A percentile compares a stretch with the other conserved stretches of the same genome.
phyloP scores from a whole-genome alignment of 2,113 vertebrate species.

The Oreochromis aureus region DNA sequence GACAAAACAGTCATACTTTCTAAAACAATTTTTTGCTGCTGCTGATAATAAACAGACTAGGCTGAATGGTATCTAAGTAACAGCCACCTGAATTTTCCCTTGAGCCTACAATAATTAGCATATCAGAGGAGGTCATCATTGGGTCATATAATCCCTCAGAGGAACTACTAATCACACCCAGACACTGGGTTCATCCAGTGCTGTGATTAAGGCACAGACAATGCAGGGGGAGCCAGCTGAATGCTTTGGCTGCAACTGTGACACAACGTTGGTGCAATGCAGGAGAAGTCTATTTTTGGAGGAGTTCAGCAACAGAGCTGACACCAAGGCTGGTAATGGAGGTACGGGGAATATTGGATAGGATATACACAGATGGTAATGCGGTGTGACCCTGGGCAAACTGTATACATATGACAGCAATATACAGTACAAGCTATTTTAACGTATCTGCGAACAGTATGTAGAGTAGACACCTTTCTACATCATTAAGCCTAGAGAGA shows the following conservation, averaged over 20 bases:
- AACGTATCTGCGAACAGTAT: background rate
- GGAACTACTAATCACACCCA: constrained; percentile 50
- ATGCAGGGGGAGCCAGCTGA: constrained; percentile 36
- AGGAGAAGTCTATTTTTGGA: constrained; percentile 70
- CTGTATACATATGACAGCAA: background rate
- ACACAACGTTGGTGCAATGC: constrained; percentile 69
- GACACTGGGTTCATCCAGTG: constrained; percentile 25
- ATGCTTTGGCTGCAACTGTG: constrained; percentile 49
- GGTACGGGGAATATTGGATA: background rate
- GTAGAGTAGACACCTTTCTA: background rate
- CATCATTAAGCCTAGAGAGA: background rate
- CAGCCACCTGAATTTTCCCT: background rate
- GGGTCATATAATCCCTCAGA: constrained; percentile 37
- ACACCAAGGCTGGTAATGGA: constrained; percentile 40
- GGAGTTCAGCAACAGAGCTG: constrained; percentile 52
- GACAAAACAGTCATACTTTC: background rate
- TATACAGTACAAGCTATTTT: background rate
- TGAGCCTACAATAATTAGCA: constrained; percentile 32
- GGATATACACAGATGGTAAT: constrained; percentile 1
- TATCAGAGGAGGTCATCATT: constrained; percentile 32
- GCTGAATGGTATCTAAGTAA: background rate
- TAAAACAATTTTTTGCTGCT: background rate
- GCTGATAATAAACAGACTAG: background rate
- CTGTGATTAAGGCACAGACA: constrained; percentile 47
- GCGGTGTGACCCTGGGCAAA: background rate